Evolutionary conservation across 2,888 invertebrate genomes (phyloP), one percentile per base, ranked within the genome.

Genomic region (Phengaris arion): DNA sequence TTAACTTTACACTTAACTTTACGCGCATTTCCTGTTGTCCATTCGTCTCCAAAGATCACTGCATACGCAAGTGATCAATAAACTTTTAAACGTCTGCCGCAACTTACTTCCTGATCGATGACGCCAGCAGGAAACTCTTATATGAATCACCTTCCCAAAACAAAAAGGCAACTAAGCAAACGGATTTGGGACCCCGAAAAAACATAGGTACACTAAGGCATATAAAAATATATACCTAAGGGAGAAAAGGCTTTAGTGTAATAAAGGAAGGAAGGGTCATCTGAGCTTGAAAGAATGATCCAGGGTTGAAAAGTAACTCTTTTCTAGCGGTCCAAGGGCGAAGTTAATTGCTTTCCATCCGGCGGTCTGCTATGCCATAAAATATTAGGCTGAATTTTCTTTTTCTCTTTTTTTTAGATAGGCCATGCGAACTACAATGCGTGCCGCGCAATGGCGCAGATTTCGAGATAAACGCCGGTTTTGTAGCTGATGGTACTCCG

Each of bases 401-500:
- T 4, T 35, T 35, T 35, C 35, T 59, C 15, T 59, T 2, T 57
- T 57, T 86, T 83, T 55, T 85, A 96, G 95, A 95, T 82, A 96
- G 96, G 80, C 96, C 97, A 0, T 98, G 98, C 82, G 96, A 96
- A 82, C 92, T 98, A 68, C 96, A 96, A 85, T 98, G 98, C 87
- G 95, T 96, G 78, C 96, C 97, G 76, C 95, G 95, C 77, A 96
- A 96, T 77, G 95, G 96, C 81, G 96, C 95, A 46, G 96, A 97
- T 74, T 79, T 89, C 13, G 96, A 96, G 69, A 96, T 96, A 85
- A 94, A 97, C 85, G 95, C 96, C 64, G 96, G 96, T 68, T 95
- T 95, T 75, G 97, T 96, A 0, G 94, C 95, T 0, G 98, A 98
- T 87, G 98, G 98, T 0, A 98, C 98, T 0, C 96, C 97, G 0